Evolutionary conservation across 2,888 invertebrate species (phyloP).

Genomic region (Troilus luridus): DNA sequence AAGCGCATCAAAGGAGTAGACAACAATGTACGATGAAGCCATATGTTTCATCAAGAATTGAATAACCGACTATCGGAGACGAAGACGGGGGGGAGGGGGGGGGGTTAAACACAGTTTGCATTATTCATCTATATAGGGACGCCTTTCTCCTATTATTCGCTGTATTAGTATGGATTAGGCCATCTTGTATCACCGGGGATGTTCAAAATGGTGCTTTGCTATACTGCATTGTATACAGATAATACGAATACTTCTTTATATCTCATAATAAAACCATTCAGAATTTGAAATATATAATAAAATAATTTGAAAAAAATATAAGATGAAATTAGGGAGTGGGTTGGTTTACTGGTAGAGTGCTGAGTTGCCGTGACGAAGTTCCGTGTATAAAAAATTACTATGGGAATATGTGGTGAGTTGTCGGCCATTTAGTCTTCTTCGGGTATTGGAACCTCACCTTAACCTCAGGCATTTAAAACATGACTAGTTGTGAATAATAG

Average conservation of each 20-base stretch:
- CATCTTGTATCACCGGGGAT: not conserved
- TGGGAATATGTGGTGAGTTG: no score
- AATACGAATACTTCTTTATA: not conserved
- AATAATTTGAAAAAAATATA: no score
- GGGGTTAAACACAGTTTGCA: not conserved
- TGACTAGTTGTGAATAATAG: no score
- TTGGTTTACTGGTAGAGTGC: no score
- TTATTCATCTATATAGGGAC: not conserved
- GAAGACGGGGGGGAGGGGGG: not conserved
- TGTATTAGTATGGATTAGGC: not conserved
- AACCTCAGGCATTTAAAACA: no score
- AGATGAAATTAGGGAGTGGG: no score
- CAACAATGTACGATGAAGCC: not conserved
- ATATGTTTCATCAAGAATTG: not conserved
- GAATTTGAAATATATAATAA: no score
- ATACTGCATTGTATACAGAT: not conserved
- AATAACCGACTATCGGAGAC: constrained; percentile 9
- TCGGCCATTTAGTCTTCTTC: no score
- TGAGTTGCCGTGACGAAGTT: no score
- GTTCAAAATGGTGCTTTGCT: not conserved
- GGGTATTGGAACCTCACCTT: no score
- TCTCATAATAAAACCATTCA: no score
- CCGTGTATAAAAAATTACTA: no score
- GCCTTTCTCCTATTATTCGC: not conserved
- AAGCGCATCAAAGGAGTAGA: not conserved